Evolutionary conservation across 2,888 invertebrate genomes (phyloP), one percentile per base, ranked within the genome.

Genomic region (Nymphalis polychloros): DNA sequence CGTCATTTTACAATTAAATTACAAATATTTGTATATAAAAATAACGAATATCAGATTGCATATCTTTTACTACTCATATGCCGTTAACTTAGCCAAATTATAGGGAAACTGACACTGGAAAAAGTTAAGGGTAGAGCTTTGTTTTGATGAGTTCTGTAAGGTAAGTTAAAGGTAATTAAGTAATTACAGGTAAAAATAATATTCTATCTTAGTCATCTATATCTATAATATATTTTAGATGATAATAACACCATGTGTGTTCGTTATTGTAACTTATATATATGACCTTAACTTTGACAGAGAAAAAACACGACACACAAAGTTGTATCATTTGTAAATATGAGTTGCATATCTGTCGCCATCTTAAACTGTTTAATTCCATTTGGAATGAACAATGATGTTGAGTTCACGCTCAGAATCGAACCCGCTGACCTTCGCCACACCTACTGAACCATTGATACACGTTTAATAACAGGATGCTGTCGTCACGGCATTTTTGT

Each of bases 391-490:
- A 74, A 75, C 75, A 74, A 75, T 75, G 68, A 69, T 66, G 70
- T 71, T 67, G 75, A 73, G 77, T 82, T 80, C 78, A 78, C 77
- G 77, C 55, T 31, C 72, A 75, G 77, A 75, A 77, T 78, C 77
- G 78, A 81, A 85, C 82, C 75, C 72, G 87, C 59, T 79, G 89
- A 77, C 90, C 90, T 90, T 90, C 87, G 81, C 76, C 82, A 82
- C 88, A 82, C 89, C 89, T 79, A 88, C 89, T 82, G 83, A 81
- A 78, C 81, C 78, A 79, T 78, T 79, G 79, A 78, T 77, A 77
- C 77, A 73, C 76, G 78, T 77, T 75, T 72, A 71, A 76, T 73
- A 88, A 81, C 90, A 89, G 89, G 89, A 90, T 89, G 82, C 82
- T 8, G 76, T 71, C 75, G 78, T 79, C 84, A 82, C 82, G 84